These are phyloP conservation scores for Julus scanicus DNA, from an alignment of 2,888 invertebrate genomes.

Conservation along the genomic window DNA sequence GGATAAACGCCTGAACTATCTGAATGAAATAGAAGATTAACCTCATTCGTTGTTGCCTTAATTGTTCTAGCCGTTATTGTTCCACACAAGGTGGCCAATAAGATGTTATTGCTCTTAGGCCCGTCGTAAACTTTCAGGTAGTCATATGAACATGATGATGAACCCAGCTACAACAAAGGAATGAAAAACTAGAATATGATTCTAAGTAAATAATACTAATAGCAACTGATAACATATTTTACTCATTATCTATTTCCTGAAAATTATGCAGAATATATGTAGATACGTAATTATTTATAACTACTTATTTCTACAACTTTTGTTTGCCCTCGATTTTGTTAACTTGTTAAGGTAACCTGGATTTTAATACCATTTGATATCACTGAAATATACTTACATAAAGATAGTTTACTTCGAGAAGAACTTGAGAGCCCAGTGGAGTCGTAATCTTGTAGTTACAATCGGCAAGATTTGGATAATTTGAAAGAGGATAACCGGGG, in stretches of 20 bases:
- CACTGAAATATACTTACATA: background rate
- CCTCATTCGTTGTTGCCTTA: background rate
- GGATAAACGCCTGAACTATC: background rate
- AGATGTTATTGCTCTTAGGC: background rate
- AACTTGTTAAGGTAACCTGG: too few species aligned
- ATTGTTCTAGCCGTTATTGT: background rate
- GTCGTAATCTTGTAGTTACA: background rate
- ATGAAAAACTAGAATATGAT: background rate
- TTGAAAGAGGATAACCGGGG: background rate
- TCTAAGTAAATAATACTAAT: too few species aligned
- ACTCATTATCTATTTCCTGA: too few species aligned
- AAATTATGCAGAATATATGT: too few species aligned
- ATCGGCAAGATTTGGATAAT: background rate
- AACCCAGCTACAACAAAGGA: background rate
- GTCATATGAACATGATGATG: background rate
- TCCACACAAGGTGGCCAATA: background rate
- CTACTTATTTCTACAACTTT: too few species aligned
- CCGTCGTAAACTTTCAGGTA: background rate
- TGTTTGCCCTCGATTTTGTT: too few species aligned
- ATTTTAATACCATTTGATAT: too few species aligned
- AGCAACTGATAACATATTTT: too few species aligned
- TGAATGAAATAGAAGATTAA: background rate
- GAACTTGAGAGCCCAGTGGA: conserved; percentile 18
- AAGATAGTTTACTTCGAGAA: background rate
- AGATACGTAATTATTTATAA: too few species aligned